Evolutionary conservation across 2,888 invertebrate species (phyloP), one percentile per base, ranked within the genome.

Genomic region (Romanomermis culicivorax): DNA sequence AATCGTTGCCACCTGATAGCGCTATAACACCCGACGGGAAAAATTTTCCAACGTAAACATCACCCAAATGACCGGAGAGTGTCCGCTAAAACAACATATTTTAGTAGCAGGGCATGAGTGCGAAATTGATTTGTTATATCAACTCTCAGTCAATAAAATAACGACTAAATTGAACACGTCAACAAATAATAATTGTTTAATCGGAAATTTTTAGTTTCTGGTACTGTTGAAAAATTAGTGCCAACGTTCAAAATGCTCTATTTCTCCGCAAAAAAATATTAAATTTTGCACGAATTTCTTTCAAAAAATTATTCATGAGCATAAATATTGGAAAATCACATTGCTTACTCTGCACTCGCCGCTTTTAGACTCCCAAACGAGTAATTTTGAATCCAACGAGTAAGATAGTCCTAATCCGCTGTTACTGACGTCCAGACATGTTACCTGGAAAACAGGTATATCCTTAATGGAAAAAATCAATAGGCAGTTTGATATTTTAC

Each of bases 21-120:
- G 79, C 70, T 1, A 81, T 80, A 54, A 78, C 65, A 1, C 80
- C 81, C 20, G 81, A 81, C 29, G 81, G 82, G 62, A 82, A 82
- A 65, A 80, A 80, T 55, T 73, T 71, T 64, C 79, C 78, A 57
- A 74, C 76, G 68, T 80, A 80, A 2, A 79, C 76, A 58, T 81
- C 80, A 51, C 79, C 79, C 27, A 76, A 72, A 69, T 82, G 82
- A 0, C 81, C 81, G 60, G 75, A 72, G 53, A 81, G 61, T 26
- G 61, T 59, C 56, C 71, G 63, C 72, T 72, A 62, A 3, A 61
- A 57, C 20, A 58, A 58, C n/a, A n/a, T n/a, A n/a, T n/a, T n/a
- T n/a, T n/a, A n/a, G n/a, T n/a, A n/a, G n/a, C n/a, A n/a, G n/a
- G n/a, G n/a, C n/a, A n/a, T n/a, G n/a, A n/a, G n/a, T n/a, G n/a